These are phyloP conservation scores for Pelusios castaneus DNA, from an alignment of 2,113 vertebrate species.

Conservation along the genomic window DNA sequence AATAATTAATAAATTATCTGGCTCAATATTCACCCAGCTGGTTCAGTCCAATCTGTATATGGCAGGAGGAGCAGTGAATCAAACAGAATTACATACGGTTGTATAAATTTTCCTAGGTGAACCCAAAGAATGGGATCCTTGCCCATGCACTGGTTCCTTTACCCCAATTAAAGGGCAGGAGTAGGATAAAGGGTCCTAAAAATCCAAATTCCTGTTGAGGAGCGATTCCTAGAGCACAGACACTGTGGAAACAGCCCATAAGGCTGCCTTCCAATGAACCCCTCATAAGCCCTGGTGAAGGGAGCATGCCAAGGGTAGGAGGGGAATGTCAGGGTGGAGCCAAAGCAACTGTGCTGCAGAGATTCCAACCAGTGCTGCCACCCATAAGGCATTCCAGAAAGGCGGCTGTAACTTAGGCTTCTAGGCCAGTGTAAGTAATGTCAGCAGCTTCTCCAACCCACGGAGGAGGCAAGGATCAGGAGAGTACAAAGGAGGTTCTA, in stretches of 20 bases:
- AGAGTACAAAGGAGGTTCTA: not conserved
- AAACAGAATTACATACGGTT: no score
- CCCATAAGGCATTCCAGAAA: not conserved
- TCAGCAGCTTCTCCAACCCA: not conserved
- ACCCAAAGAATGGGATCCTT: no score
- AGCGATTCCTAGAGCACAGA: not conserved
- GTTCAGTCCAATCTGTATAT: no score
- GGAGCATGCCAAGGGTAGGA: not conserved
- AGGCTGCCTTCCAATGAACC: not conserved
- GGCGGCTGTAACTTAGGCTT: not conserved
- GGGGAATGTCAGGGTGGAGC: not conserved
- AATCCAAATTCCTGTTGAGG: no score
- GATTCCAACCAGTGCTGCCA: not conserved
- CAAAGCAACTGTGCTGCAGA: not conserved
- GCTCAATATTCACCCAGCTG: no score
- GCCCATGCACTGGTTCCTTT: no score
- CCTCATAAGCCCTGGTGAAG: not conserved
- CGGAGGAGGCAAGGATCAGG: not conserved
- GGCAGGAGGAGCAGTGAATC: no score
- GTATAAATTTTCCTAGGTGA: no score
- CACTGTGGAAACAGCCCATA: not conserved
- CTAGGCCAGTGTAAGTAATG: not conserved
- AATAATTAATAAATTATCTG: no score
- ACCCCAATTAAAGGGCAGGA: no score
- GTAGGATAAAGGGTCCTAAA: no score